Percentiles rank a stretch among this genome's conserved stretches.
These are phyloP conservation scores for Piscicola geometra DNA, from an alignment of 2,888 invertebrate genomes.

Conservation along the genomic window DNA sequence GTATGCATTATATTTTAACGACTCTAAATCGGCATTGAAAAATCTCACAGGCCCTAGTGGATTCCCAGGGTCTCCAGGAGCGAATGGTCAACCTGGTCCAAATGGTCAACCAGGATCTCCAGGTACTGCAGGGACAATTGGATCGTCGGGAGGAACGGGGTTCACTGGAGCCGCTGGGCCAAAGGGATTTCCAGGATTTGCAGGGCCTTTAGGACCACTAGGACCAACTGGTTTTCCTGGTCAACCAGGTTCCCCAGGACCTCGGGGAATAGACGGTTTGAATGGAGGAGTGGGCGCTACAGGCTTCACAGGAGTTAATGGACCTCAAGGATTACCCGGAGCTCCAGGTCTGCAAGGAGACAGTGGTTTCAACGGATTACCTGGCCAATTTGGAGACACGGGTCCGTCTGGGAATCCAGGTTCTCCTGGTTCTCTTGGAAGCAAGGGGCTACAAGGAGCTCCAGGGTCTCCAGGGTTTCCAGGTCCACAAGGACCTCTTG, in stretches of 20 bases:
- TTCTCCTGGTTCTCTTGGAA: slow-evolving; percentile 39
- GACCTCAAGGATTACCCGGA: neutral
- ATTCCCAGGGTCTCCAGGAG: slow-evolving; percentile 10
- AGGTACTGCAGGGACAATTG: slow-evolving; percentile 35
- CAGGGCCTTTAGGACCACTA: neutral
- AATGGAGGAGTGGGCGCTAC: slow-evolving; percentile 7
- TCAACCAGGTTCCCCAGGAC: neutral
- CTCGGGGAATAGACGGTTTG: neutral
- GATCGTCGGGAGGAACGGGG: slow-evolving; percentile 14
- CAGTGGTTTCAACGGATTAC: neutral
- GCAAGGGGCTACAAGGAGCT: slow-evolving; percentile 37
- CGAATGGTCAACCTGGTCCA: slow-evolving; percentile 5
- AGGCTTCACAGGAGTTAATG: slow-evolving; percentile 15
- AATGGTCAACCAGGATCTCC: slow-evolving; percentile 40
- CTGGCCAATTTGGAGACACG: slow-evolving; percentile 7
- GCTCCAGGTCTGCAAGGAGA: neutral
- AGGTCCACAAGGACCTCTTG: slow-evolving; percentile 44
- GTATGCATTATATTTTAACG: no score
- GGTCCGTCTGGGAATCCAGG: slow-evolving; percentile 37
- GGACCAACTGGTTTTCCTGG: neutral
- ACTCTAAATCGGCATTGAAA: no score
- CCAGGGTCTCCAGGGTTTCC: slow-evolving; percentile 22
- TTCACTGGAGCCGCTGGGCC: neutral
- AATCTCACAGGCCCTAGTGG: slow-evolving; percentile 18
- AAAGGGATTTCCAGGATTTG: slow-evolving; percentile 3